Percentiles rank a stretch among this genome's conserved stretches.
Evolutionary conservation across 92 coral and sea anemone genomes (phyloP).

Genomic region (Epizoanthus ramosus): DNA sequence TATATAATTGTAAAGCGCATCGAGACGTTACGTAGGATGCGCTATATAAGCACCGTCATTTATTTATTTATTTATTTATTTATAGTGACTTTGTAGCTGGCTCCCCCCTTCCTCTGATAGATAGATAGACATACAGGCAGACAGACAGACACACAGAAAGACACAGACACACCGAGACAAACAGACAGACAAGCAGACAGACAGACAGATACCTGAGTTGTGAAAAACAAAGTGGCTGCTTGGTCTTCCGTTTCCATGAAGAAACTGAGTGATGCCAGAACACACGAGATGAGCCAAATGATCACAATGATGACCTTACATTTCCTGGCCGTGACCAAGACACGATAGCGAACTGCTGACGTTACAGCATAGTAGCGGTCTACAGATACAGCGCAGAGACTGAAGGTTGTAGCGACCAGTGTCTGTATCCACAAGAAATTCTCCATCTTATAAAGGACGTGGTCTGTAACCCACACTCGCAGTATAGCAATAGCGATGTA

Average conservation of each 20-base stretch:
- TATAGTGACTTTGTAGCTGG: too few species aligned
- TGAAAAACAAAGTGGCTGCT: conserved; percentile 4
- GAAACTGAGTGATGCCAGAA: conserved; percentile 29
- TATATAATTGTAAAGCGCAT: too few species aligned
- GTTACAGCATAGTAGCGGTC: too few species aligned
- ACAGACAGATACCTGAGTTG: not conserved
- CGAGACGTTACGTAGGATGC: too few species aligned
- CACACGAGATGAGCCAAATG: conserved; percentile 31
- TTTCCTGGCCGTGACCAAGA: not conserved
- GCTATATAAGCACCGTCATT: too few species aligned
- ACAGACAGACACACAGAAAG: too few species aligned
- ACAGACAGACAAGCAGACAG: too few species aligned
- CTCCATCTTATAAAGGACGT: conserved; percentile 1
- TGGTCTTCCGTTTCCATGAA: conserved; percentile 1
- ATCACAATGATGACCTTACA: not conserved
- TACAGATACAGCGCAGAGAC: too few species aligned
- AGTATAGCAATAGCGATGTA: conserved; percentile 44
- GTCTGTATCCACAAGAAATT: conserved; percentile 15
- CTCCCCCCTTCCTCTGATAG: too few species aligned
- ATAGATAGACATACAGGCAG: too few species aligned
- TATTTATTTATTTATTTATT: too few species aligned
- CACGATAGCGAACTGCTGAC: conserved; percentile 13
- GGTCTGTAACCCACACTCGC: conserved; percentile 9
- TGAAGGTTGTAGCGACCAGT: conserved; percentile 1
- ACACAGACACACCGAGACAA: too few species aligned